Percentiles rank a stretch among this genome's conserved stretches.
These are phyloP conservation scores for Fopius arisanus DNA, from an alignment of 1,140 invertebrate species.

Conservation along the genomic window DNA sequence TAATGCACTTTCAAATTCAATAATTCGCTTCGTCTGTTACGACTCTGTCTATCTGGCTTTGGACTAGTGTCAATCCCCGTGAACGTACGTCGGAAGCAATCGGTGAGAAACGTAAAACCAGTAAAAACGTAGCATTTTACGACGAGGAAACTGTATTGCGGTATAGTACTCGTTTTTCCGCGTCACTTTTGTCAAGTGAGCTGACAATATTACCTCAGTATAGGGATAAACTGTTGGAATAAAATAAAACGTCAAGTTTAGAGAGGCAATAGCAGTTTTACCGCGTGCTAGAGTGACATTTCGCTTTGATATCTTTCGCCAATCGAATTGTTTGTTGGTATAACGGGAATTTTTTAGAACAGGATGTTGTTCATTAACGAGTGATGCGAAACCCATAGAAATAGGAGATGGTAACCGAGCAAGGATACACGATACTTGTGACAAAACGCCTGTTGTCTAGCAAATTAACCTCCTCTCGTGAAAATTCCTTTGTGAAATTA, in stretches of 20 bases:
- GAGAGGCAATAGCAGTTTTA: background rate
- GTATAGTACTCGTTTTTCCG: background rate
- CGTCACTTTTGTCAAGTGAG: background rate
- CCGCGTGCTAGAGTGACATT: background rate
- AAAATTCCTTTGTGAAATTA: conserved; percentile 9
- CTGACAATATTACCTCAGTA: background rate
- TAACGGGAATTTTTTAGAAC: background rate
- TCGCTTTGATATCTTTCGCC: background rate
- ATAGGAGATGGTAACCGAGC: background rate
- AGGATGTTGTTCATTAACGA: background rate
- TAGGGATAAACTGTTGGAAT: background rate
- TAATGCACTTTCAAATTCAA: background rate
- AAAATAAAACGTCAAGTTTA: conserved; percentile 11
- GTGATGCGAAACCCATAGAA: background rate
- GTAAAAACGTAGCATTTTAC: background rate
- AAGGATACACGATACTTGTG: background rate
- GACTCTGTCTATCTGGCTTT: conserved; percentile 6
- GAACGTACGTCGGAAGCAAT: conserved; percentile 9
- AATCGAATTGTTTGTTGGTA: background rate
- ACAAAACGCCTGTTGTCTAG: background rate
- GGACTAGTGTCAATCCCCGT: conserved; percentile 3
- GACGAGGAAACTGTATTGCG: background rate
- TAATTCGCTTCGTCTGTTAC: background rate
- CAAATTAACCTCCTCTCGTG: background rate
- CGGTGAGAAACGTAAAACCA: background rate